Evolutionary conservation across 2,113 vertebrate species (phyloP).

Genomic region (Mugil cephalus): DNA sequence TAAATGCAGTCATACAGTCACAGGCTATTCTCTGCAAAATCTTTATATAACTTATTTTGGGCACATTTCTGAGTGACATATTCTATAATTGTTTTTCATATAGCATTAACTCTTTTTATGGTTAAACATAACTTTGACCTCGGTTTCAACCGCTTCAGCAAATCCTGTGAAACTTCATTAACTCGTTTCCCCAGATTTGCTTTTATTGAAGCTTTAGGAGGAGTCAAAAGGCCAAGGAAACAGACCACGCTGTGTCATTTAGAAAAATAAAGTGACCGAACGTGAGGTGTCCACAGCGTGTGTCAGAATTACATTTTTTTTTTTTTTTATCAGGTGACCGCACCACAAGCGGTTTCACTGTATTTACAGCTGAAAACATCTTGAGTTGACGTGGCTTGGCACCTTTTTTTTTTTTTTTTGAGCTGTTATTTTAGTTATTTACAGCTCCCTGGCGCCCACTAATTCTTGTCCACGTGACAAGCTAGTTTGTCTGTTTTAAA

Average conservation of each 20-base stretch:
- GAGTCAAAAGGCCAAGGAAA: slow-evolving; percentile 47
- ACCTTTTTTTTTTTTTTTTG: neutral
- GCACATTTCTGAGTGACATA: neutral
- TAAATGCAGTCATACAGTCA: slow-evolving; percentile 10
- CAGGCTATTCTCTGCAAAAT: neutral
- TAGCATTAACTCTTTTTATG: neutral
- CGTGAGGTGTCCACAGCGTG: neutral
- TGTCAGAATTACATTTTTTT: neutral
- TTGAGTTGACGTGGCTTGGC: neutral
- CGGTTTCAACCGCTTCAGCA: slow-evolving; percentile 7
- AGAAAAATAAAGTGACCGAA: neutral
- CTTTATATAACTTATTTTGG: neutral
- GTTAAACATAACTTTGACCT: slow-evolving; percentile 19
- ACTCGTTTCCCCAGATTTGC: slow-evolving; percentile 39
- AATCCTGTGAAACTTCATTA: slow-evolving; percentile 36
- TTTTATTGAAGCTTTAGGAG: neutral
- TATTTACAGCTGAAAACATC: slow-evolving; percentile 3
- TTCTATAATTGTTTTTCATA: neutral
- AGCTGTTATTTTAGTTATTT: slow-evolving; percentile 7
- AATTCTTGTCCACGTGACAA: neutral
- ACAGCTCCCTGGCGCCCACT: neutral
- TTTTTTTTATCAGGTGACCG: slow-evolving; percentile 3
- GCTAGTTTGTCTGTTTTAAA: neutral
- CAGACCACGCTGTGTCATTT: slow-evolving; percentile 26
- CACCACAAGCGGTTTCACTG: neutral